A percentile compares a stretch with the other conserved stretches of the same genome.
Evolutionary conservation across 2,797 vertebrate species (phyloP).

Genomic region (Phyllotis vaccarum): DNA sequence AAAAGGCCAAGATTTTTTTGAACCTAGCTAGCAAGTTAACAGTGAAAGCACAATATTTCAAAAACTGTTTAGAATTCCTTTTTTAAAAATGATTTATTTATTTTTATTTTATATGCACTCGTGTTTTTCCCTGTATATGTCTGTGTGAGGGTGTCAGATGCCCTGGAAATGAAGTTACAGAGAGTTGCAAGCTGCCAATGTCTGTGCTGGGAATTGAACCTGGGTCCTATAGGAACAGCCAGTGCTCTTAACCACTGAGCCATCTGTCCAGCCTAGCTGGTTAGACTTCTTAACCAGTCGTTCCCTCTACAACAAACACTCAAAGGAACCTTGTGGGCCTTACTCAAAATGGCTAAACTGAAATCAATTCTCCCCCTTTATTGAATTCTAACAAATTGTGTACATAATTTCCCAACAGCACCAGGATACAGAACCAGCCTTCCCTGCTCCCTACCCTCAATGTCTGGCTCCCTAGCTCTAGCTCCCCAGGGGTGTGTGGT

Average conservation of each 20-base stretch:
- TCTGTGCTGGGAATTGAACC: neutral
- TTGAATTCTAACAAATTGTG: constrained; percentile 12
- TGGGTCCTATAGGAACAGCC: neutral
- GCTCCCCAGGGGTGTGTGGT: neutral
- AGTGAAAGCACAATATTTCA: neutral
- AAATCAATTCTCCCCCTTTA: neutral
- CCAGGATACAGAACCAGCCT: neutral
- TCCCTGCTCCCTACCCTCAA: neutral
- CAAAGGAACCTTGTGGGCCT: neutral
- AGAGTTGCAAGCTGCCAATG: neutral
- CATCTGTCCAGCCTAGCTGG: neutral
- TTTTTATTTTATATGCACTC: neutral
- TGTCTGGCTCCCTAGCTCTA: neutral
- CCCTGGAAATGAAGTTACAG: neutral
- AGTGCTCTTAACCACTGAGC: neutral
- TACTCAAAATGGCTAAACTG: neutral
- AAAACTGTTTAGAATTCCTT: neutral
- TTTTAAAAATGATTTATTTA: neutral
- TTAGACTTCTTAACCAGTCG: neutral
- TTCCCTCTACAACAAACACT: neutral
- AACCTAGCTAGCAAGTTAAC: neutral
- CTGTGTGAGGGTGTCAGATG: neutral
- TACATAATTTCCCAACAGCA: neutral
- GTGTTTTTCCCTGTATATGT: neutral
- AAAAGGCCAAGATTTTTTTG: neutral